Percentiles rank a stretch among this genome's conserved stretches.
Conservation (phyloP, 2,113 vertebrate genomes). For the Sitta europaea region DNA sequence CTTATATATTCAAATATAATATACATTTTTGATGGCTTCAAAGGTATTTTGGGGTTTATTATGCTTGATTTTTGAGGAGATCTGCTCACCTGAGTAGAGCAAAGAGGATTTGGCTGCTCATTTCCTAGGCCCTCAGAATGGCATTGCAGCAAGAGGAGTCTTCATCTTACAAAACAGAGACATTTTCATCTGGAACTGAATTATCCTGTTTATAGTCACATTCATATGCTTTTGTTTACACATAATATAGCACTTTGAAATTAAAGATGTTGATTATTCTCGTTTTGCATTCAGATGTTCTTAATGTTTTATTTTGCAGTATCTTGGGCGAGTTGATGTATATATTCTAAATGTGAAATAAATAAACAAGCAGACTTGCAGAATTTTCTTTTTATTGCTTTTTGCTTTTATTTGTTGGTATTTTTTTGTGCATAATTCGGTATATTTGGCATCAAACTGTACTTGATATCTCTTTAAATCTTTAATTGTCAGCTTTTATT, state of each 20-base stretch:
- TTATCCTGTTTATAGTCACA: slow-evolving; percentile 17
- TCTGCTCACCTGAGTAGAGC: not conserved
- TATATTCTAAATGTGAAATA: slow-evolving; percentile 13
- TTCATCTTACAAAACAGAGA: not conserved
- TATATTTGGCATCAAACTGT: slow-evolving; percentile 26
- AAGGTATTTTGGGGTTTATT: not conserved
- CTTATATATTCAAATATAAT: not conserved
- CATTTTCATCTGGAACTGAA: not conserved
- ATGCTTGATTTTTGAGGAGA: not conserved
- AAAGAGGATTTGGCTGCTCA: not conserved
- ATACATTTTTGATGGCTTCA: not conserved
- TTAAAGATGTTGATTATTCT: slow-evolving; percentile 44
- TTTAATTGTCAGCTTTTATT: slow-evolving; percentile 35
- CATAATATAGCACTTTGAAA: slow-evolving; percentile 11
- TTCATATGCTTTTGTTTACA: slow-evolving; percentile 46
- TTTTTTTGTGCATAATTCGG: slow-evolving; percentile 14
- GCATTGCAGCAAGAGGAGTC: not conserved
- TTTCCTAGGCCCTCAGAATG: not conserved
- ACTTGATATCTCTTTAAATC: slow-evolving; percentile 39
- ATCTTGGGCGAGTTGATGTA: not conserved
- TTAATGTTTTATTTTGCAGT: not conserved
- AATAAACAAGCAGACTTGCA: slow-evolving; percentile 32
- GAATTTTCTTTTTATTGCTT: slow-evolving; percentile 31
- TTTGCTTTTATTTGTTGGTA: slow-evolving; percentile 20
- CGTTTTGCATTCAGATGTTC: slow-evolving; percentile 1